These are phyloP conservation scores for Peromyscus eremicus DNA, from an alignment of 2,797 vertebrate species.

Conservation along the genomic window DNA sequence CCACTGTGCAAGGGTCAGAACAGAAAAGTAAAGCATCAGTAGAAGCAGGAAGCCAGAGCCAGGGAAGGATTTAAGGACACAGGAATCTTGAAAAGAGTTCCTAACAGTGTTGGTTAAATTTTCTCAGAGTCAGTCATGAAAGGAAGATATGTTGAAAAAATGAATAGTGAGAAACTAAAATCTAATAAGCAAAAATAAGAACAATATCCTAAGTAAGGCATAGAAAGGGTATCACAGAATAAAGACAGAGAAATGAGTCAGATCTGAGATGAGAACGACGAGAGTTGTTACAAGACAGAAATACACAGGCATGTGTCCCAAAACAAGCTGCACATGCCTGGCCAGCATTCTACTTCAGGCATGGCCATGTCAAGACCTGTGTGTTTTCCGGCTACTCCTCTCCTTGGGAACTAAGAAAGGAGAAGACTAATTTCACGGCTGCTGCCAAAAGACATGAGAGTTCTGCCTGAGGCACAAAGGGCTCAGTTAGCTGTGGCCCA, in stretches of 20 bases:
- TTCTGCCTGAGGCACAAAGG: not conserved
- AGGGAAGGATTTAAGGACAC: not conserved
- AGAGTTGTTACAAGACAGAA: not conserved
- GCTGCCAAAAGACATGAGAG: not conserved
- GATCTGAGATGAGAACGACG: not conserved
- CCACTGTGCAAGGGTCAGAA: not conserved
- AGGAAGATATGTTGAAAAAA: not conserved
- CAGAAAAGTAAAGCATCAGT: not conserved
- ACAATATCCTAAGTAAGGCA: not conserved
- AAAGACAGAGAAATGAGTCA: not conserved
- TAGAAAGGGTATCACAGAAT: not conserved
- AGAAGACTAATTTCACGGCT: not conserved
- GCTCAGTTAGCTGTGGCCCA: not conserved
- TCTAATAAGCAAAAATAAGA: not conserved
- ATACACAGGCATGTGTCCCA: no score
- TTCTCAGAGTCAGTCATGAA: slow-evolving; percentile 15
- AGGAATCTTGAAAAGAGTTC: not conserved
- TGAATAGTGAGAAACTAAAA: not conserved
- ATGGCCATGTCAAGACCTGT: accelerated
- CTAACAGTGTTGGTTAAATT: not conserved
- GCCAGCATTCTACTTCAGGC: not conserved
- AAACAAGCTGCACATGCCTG: not conserved
- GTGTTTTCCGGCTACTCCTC: not conserved
- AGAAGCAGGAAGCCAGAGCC: not conserved
- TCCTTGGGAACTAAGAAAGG: not conserved